These are phyloP conservation scores for Phrynosoma platyrhinos DNA, from an alignment of 2,113 vertebrate species.

Conservation along the genomic window DNA sequence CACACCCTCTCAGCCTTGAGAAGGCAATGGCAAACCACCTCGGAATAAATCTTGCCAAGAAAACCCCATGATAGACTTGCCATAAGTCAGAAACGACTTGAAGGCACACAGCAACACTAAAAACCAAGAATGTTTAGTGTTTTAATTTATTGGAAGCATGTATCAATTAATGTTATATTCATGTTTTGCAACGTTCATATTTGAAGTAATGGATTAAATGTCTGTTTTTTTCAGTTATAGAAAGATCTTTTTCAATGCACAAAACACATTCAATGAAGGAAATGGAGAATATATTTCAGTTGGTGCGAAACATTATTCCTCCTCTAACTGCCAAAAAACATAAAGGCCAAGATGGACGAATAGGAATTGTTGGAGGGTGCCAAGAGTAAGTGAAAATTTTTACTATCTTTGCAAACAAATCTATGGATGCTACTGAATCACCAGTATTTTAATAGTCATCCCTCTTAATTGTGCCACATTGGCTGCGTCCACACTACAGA, in stretches of 20 bases:
- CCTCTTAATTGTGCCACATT: neutral
- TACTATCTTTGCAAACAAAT: neutral
- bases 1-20: no score
- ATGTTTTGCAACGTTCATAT: neutral
- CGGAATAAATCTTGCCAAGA: no score
- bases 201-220: constrained; percentile 31
- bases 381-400: constrained; percentile 86
- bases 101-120: no score
- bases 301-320: constrained; percentile 89
- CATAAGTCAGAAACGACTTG: no score
- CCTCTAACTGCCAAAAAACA: constrained; percentile 87
- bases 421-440: neutral
- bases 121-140: neutral
- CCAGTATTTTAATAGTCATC: neutral
- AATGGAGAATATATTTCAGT: constrained; percentile 87
- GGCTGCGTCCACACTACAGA: no score
- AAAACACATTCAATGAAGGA: constrained; percentile 74
- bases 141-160: constrained; percentile 20
- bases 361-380: constrained; percentile 94
- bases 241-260: constrained; percentile 82
- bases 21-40: no score
- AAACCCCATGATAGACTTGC: no score
- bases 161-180: neutral
- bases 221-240: constrained; percentile 84
- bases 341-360: constrained; percentile 95